Percentiles rank a stretch among this genome's conserved stretches.
Evolutionary conservation across 2,888 invertebrate species (phyloP).

Genomic region (Muschampia staudingeri): DNA sequence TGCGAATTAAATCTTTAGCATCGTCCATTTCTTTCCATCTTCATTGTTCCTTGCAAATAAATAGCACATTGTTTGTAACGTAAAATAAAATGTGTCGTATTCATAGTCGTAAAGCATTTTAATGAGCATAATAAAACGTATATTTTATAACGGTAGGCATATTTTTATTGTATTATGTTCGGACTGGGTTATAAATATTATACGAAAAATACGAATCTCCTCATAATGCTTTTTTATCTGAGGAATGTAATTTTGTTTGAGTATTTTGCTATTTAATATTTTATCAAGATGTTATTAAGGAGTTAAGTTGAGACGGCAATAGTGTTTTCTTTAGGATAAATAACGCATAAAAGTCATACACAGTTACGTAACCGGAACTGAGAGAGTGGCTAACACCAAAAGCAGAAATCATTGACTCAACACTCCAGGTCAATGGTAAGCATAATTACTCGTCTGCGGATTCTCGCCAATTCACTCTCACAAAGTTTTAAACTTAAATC

Average conservation of each 20-base stretch:
- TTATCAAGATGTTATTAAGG: neutral
- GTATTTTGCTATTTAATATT: neutral
- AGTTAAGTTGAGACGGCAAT: too few species aligned
- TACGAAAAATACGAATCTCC: neutral
- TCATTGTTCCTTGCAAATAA: slow-evolving; percentile 37
- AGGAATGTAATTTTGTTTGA: neutral
- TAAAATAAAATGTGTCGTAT: slow-evolving; percentile 40
- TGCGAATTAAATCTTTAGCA: neutral
- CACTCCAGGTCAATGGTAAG: too few species aligned
- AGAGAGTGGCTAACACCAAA: too few species aligned
- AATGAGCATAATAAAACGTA: slow-evolving; percentile 44
- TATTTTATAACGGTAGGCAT: slow-evolving; percentile 40
- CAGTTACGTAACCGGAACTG: too few species aligned
- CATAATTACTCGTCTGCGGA: too few species aligned
- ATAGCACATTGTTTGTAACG: slow-evolving; percentile 47
- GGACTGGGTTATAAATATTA: slow-evolving; percentile 17
- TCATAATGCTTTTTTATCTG: neutral
- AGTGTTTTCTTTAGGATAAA: too few species aligned
- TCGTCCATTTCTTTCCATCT: slow-evolving; percentile 50
- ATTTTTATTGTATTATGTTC: slow-evolving; percentile 40
- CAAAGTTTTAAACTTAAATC: too few species aligned
- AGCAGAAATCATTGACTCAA: too few species aligned
- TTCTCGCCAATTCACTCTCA: too few species aligned
- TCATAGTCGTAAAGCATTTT: slow-evolving; percentile 44
- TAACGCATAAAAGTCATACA: too few species aligned